Evolutionary conservation across 2,113 vertebrate species (phyloP).

Genomic region (Harpagus bidentatus): DNA sequence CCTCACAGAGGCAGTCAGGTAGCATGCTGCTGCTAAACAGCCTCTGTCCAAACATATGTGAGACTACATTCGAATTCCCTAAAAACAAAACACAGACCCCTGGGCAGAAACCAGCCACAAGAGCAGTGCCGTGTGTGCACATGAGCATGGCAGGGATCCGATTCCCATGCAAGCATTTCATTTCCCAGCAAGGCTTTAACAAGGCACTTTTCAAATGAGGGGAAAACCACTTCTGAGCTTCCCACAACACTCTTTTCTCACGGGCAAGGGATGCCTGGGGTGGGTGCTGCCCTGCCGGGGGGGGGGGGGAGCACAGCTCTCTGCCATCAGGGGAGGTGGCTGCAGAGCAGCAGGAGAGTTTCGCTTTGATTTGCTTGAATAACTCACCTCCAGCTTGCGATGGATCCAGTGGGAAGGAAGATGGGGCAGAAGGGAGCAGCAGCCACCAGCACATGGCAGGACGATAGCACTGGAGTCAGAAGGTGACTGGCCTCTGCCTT

Average conservation of each 20-base stretch:
- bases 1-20: background rate
- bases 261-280: background rate
- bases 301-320: fast-evolving
- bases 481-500: background rate
- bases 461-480: background rate
- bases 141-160: background rate
- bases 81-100: background rate
- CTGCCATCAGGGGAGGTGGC: background rate
- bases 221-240: background rate
- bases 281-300: background rate
- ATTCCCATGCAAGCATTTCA: background rate
- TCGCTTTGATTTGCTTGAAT: background rate
- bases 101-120: background rate
- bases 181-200: background rate
- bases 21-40: background rate
- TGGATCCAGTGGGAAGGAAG: background rate
- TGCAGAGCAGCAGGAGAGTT: background rate
- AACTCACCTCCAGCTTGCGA: background rate
- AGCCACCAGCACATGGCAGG: background rate
- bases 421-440: background rate
- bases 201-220: background rate
- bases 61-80: background rate
- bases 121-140: background rate
- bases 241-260: background rate
- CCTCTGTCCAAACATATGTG: background rate